A percentile compares a stretch with the other conserved stretches of the same genome.
phyloP scores from a whole-genome alignment of 1,140 invertebrate genomes.

The Drosophila ananassae region DNA sequence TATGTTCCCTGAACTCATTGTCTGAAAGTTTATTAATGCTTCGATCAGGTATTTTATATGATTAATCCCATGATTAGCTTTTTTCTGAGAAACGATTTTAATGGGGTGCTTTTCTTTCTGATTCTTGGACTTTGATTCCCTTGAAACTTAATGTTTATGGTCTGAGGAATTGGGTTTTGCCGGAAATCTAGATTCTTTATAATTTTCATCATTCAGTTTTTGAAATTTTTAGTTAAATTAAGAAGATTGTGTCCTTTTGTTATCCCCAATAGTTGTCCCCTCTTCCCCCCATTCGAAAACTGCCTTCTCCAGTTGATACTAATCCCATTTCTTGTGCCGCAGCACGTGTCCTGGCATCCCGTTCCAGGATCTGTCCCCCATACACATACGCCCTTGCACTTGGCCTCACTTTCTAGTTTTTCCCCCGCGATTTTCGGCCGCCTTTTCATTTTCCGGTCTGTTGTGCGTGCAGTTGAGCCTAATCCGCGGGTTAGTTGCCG shows the following conservation, averaged over 20 bases:
- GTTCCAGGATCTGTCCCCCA: constrained; percentile 30
- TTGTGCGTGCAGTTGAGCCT: constrained; percentile 74
- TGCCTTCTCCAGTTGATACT: constrained; percentile 1
- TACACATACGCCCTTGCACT: constrained; percentile 6
- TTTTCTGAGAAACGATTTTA: constrained; percentile 20
- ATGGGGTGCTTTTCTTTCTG: neutral
- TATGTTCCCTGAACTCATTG: constrained; percentile 52
- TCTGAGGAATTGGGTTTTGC: neutral
- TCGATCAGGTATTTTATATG: constrained; percentile 27
- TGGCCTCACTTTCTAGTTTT: neutral
- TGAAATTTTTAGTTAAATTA: neutral
- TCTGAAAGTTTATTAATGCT: constrained; percentile 25
- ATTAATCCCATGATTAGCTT: constrained; percentile 12
- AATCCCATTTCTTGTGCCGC: constrained; percentile 40
- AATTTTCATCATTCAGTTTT: neutral
- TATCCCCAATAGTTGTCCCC: neutral
- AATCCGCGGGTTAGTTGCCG: constrained; percentile 73
- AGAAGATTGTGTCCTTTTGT: neutral
- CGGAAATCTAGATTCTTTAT: neutral
- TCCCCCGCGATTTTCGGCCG: constrained; percentile 15
- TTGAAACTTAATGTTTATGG: neutral
- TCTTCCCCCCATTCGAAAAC: neutral
- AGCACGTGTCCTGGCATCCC: constrained; percentile 47
- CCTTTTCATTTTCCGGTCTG: constrained; percentile 46
- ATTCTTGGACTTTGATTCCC: neutral